These are phyloP conservation scores for Ancistrus triradiatus DNA, from an alignment of 2,113 vertebrate genomes.

Conservation along the genomic window DNA sequence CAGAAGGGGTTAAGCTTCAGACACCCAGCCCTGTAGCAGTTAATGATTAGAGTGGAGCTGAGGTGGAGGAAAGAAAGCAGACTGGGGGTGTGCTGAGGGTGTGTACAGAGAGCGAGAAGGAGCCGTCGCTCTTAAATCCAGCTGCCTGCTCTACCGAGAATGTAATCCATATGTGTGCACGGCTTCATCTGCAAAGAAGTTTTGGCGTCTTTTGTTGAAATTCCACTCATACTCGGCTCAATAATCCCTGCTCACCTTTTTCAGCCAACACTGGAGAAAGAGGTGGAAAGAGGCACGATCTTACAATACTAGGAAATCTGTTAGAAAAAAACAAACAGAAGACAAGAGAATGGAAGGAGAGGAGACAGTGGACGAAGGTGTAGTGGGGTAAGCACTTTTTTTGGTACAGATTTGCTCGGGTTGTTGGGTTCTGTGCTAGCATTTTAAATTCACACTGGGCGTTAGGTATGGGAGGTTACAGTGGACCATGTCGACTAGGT, in stretches of 20 bases:
- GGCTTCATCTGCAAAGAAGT: conserved; percentile 48
- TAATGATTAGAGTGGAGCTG: conserved; percentile 49
- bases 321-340: neutral
- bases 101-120: conserved; percentile 12
- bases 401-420: neutral
- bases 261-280: conserved; percentile 15
- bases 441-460: conserved; percentile 1
- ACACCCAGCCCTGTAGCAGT: conserved; percentile 32
- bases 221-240: conserved; percentile 55
- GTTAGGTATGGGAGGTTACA: too few species aligned
- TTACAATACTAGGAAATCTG: conserved; percentile 2
- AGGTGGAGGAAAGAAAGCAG: conserved; percentile 32
- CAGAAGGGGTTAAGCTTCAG: conserved; percentile 39
- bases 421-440: conserved; percentile 2
- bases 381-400: conserved; percentile 30
- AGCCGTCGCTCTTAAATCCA: conserved; percentile 43
- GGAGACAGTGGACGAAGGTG: conserved; percentile 20
- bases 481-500: too few species aligned
- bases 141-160: conserved; percentile 47
- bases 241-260: conserved; percentile 41
- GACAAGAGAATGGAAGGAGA: conserved; percentile 19
- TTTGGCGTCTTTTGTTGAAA: conserved; percentile 51
- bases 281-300: conserved; percentile 4
- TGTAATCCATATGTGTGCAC: conserved; percentile 55
- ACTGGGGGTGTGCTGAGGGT: conserved; percentile 25